phyloP scores from a whole-genome alignment of 2,888 invertebrate genomes.

The Choristoneura rosaceana region DNA sequence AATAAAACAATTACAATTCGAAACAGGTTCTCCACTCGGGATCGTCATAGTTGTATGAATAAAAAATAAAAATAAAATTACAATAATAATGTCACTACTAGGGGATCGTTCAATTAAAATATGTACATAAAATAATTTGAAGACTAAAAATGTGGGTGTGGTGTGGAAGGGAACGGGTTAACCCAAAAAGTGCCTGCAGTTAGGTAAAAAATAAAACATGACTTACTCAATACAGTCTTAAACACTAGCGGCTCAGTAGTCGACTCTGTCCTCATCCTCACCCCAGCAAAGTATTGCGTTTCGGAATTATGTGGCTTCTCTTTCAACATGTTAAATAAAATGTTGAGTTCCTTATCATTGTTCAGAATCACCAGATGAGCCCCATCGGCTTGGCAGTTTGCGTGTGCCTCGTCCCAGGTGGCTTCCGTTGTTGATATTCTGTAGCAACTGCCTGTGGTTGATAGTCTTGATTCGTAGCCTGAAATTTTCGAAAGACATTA shows the following conservation, averaged over 20 bases:
- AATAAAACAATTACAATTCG: too few relatives aligned
- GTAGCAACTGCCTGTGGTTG: conserved; percentile 2
- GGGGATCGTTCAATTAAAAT: too few relatives aligned
- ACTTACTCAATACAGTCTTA: neutral
- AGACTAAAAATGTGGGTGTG: too few relatives aligned
- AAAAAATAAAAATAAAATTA: too few relatives aligned
- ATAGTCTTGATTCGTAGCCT: neutral
- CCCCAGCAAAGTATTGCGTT: neutral
- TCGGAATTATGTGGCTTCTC: neutral
- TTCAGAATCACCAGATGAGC: neutral
- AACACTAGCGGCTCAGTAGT: neutral
- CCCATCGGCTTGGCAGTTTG: neutral
- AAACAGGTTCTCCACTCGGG: too few relatives aligned
- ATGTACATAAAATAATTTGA: too few relatives aligned
- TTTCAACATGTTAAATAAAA: neutral
- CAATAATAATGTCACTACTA: too few relatives aligned
- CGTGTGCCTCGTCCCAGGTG: neutral
- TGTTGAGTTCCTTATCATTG: neutral
- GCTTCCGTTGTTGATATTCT: neutral
- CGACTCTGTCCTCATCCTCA: neutral
- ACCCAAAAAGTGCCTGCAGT: too few relatives aligned
- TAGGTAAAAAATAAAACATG: neutral
- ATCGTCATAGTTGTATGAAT: too few relatives aligned
- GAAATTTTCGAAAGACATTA: neutral
- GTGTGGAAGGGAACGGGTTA: too few relatives aligned